Base-by-base conservation (phyloP, 1,140 invertebrate species). In the Aphidius gifuensis region DNA sequence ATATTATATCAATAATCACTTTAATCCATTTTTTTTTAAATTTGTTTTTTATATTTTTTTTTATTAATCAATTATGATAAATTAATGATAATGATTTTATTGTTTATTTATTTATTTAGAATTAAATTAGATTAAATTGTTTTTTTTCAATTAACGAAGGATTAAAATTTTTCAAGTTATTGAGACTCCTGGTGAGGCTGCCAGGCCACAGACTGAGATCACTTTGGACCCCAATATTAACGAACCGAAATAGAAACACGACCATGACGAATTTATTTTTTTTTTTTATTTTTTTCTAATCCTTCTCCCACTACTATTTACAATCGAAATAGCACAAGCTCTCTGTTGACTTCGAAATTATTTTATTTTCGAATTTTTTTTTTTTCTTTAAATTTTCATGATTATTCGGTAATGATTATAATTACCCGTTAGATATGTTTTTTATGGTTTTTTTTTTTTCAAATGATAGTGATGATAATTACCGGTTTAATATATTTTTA, bases 191-290 rank as follows among this genome's bases (percentile, higher is more conserved):
- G 39, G 40, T 43, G 53, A 55, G 40, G 40, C 53, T 43, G 43
- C 7, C 53, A 55, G 53, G 53, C 53, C n/a, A 55, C 53, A 55
- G 38, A 55, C 53, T 42, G 39, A 32, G 23, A 55, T 43, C 53
- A 42, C 7, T 38, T 55, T 43, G 53, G 42, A 38, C 53, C 53
- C 43, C 47, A 58, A 32, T 16, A 48, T 58, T 39, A 49, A 40
- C 57, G 45, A 58, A 58, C 57, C 57, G 21, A 58, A 58, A 58
- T 58, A 58, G 57, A n/a, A 48, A 39, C 8, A 9, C 55, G 49
- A 23, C 49, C 16, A n/a, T 51, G 16, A 5, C 47, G 57, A 58
- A 9, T 32, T 23, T 32, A 32, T 32, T 32, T 32, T 32, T 32
- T 32, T 32, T 32, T 32, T 32, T 32, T 32, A 32, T 32, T 32